These are phyloP conservation scores for Jaculus jaculus DNA, from an alignment of 2,113 vertebrate genomes.

Conservation along the genomic window DNA sequence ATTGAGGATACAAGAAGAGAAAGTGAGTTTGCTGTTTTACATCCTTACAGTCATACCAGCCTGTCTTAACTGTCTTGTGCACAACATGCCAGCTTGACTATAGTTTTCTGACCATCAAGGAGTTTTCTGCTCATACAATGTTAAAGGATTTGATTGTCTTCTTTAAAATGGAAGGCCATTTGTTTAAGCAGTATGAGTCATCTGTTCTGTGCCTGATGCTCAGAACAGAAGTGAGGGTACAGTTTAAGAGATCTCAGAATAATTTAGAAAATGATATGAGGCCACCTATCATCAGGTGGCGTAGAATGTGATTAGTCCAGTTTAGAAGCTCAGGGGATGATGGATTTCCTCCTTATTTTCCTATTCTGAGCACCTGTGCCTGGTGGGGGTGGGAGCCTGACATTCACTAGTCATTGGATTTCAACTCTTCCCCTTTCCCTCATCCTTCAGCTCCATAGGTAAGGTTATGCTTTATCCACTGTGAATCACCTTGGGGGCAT, in stretches of 20 bases:
- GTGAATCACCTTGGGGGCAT: not conserved
- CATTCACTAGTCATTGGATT: not conserved
- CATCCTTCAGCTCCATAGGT: not conserved
- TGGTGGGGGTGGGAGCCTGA: not conserved
- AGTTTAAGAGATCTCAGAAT: not conserved
- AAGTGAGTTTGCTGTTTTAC: not conserved
- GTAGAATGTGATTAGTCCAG: not conserved
- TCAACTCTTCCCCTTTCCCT: rapidly evolving
- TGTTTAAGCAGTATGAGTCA: not conserved
- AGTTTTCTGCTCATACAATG: not conserved
- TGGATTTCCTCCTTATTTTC: not conserved
- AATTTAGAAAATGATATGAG: not conserved
- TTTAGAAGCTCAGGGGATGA: not conserved
- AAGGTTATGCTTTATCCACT: not conserved
- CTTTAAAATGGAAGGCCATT: not conserved
- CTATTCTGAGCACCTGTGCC: not conserved
- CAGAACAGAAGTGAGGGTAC: not conserved
- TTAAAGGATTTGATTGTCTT: not conserved
- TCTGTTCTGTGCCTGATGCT: not conserved
- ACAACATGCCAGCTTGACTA: not conserved
- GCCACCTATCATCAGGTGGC: not conserved
- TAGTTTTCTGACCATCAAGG: not conserved
- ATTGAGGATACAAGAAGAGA: not conserved
- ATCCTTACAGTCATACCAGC: not conserved
- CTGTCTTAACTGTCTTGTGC: not conserved